Base-by-base conservation (phyloP, 1,140 invertebrate genomes). In the Xylocopa sonorina region DNA sequence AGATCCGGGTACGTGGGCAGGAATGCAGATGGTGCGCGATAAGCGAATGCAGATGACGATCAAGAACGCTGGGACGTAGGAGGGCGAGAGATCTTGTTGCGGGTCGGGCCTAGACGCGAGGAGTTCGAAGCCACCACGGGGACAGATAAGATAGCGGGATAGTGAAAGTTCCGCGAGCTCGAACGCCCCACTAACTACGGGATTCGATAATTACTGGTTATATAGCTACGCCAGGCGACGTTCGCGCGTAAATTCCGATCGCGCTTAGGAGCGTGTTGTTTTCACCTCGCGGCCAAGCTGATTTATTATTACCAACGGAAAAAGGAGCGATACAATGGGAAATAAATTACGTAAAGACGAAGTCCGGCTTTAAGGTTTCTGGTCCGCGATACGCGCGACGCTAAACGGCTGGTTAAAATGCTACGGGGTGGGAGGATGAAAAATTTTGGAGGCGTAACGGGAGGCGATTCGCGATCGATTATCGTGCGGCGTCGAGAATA, bases 1-100 rank as follows among this genome's bases (percentile, higher is more conserved):
- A 84, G 80, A 88, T 89, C 83, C 88, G 88, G 87, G 82, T 88
- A 81, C 78, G 81, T 80, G 77, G 81, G 78, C 79, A 80, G 86
- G 71, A 88, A 89, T 88, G 87, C 85, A 90, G 88, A 88, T 89
- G 83, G 60, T 79, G 84, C 82, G 32, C 74, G 79, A 78, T 83
- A 67, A 75, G 41, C 63, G 63, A 86, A 43, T 60, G 86, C 83
- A 85, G 83, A 84, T 85, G 83, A 86, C 82, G 80, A 83, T 83
- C 72, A 14, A 75, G 78, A 66, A 72, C 67, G 38, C 27, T n/a
- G 50, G 32, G 41, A 81, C 68, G 63, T 64, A 53, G 57, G 51
- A 84, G 68, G 62, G 66, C 72, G n/a, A n/a, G n/a, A 66, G 72
- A 74, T 84, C 78, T 81, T 60, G 63, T 78, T 78, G 67, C 58